Percentiles rank a stretch among this genome's conserved stretches.
These are phyloP conservation scores for Varanus komodoensis DNA, from an alignment of 2,113 vertebrate species.

Conservation along the genomic window DNA sequence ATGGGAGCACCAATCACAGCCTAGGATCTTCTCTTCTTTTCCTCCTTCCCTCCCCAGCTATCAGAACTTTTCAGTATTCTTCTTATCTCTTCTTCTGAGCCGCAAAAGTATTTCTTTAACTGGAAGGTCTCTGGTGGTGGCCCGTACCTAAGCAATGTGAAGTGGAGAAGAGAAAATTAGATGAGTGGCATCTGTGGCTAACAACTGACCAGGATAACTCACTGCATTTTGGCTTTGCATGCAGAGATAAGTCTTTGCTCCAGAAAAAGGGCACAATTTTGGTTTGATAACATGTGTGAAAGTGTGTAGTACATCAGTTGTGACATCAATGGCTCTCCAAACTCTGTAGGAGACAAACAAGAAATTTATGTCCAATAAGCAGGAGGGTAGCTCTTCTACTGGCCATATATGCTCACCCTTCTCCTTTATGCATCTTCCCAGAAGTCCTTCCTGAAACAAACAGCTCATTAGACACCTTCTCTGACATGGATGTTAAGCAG, in stretches of 20 bases:
- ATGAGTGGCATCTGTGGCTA: not conserved
- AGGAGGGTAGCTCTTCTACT: not conserved
- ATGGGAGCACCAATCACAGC: not conserved
- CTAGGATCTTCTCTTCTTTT: not conserved
- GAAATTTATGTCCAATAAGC: not conserved
- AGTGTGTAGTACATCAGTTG: not conserved
- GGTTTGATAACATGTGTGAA: not conserved
- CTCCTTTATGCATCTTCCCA: not conserved
- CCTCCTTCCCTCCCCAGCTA: fast-evolving
- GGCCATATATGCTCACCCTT: not conserved
- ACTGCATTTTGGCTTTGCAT: too few species aligned
- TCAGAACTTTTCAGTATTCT: not conserved
- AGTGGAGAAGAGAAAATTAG: fast-evolving
- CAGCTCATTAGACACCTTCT: not conserved
- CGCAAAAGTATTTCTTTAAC: not conserved
- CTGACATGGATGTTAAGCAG: not conserved
- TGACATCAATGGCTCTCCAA: not conserved
- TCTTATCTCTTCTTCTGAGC: not conserved
- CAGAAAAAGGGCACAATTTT: not conserved
- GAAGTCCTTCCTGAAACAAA: not conserved
- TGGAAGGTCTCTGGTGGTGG: fast-evolving
- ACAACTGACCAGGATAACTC: too few species aligned
- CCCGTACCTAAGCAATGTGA: not conserved
- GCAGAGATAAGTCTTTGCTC: too few species aligned
- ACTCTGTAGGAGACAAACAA: not conserved